A percentile compares a stretch with the other conserved stretches of the same genome.
These are phyloP conservation scores for Cheirogaleus major DNA, from an alignment of 2,797 vertebrate genomes.

Conservation along the genomic window DNA sequence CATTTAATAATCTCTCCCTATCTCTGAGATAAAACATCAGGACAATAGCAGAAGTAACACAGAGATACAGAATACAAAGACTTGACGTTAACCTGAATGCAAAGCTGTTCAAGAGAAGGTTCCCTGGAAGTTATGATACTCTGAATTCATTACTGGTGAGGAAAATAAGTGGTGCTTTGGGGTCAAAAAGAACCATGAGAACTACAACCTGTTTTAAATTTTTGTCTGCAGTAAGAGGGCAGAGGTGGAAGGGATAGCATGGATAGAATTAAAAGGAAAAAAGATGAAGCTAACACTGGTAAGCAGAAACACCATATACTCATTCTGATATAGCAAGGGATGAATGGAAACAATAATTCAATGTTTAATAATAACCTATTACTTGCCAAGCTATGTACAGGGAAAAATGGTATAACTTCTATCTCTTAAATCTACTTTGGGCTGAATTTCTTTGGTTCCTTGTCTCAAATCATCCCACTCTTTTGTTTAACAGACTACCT, in stretches of 20 bases:
- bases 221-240: not conserved
- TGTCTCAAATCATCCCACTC: not conserved
- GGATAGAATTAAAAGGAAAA: not conserved
- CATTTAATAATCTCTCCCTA: slow-evolving; percentile 38
- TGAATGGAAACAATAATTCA: not conserved
- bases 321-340: not conserved
- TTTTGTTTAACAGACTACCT: not conserved
- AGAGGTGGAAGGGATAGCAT: not conserved
- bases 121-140: not conserved
- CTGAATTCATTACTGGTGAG: slow-evolving; percentile 41
- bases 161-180: slow-evolving; percentile 9
- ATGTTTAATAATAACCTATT: not conserved
- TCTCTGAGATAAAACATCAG: slow-evolving; percentile 58
- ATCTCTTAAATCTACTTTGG: not conserved
- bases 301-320: not conserved
- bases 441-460: not conserved
- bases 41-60: slow-evolving; percentile 48
- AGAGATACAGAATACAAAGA: slow-evolving; percentile 28
- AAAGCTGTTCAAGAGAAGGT: slow-evolving; percentile 40
- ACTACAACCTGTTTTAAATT: slow-evolving; percentile 37
- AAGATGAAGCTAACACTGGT: not conserved
- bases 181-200: not conserved
- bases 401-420: not conserved
- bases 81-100: slow-evolving; percentile 21
- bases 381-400: not conserved